These are phyloP conservation scores for Nomada flava DNA, from an alignment of 2,888 invertebrate species.

Conservation along the genomic window DNA sequence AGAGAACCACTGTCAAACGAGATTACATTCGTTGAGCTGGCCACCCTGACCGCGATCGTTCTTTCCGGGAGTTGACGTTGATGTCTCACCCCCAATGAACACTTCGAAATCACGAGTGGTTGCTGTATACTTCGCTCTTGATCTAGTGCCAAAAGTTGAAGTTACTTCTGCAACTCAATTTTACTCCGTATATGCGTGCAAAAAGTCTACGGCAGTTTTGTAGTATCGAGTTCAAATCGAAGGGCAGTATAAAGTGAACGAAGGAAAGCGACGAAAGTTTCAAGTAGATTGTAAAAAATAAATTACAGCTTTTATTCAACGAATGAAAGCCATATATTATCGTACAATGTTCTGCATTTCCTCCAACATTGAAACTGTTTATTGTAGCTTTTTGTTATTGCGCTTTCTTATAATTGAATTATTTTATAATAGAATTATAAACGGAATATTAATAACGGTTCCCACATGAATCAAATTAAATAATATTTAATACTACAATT, in stretches of 20 bases:
- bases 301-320: background rate
- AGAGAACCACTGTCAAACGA: constrained; percentile 75
- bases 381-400: too few species aligned
- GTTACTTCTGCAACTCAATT: constrained; percentile 13
- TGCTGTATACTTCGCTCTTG: constrained; percentile 37
- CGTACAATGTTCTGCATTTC: background rate
- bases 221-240: background rate
- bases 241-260: background rate
- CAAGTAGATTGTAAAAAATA: background rate
- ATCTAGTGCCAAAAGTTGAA: constrained; percentile 34
- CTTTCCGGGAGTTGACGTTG: constrained; percentile 68
- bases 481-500: too few species aligned
- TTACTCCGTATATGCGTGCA: background rate
- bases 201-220: background rate
- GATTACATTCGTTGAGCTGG: constrained; percentile 78
- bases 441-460: too few species aligned
- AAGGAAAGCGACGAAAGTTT: background rate
- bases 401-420: too few species aligned
- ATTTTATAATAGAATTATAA: too few species aligned
- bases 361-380: too few species aligned
- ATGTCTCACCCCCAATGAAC: constrained; percentile 66
- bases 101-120: constrained; percentile 59
- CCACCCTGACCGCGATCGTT: constrained; percentile 67
- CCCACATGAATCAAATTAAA: too few species aligned
- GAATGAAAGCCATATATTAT: background rate